These are phyloP conservation scores for Strigops habroptila DNA, from an alignment of 2,113 vertebrate genomes.

Conservation along the genomic window DNA sequence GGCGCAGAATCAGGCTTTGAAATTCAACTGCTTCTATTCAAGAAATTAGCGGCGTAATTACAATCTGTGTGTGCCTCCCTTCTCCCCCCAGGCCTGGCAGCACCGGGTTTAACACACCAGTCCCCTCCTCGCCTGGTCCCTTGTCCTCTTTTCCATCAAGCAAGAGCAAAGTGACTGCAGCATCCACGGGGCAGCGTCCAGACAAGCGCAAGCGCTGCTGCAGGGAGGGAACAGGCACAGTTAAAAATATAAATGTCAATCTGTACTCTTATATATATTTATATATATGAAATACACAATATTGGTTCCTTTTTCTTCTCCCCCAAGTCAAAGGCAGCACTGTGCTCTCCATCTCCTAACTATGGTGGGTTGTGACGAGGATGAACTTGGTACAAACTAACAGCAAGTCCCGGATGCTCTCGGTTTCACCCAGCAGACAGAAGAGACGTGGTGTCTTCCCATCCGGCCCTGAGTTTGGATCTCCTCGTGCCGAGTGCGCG, in stretches of 20 bases:
- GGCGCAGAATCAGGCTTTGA: neutral
- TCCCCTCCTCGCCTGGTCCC: constrained; percentile 22
- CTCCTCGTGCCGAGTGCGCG: neutral
- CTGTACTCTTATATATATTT: neutral
- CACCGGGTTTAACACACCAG: neutral
- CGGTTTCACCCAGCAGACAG: neutral
- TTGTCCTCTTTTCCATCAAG: constrained; percentile 41
- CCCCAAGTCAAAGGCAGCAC: constrained; percentile 44
- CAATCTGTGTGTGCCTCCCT: neutral
- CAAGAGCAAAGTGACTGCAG: constrained; percentile 44
- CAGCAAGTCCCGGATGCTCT: neutral
- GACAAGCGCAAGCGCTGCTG: neutral
- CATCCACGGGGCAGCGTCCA: constrained; percentile 25
- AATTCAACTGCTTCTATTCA: constrained; percentile 42
- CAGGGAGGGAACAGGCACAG: neutral
- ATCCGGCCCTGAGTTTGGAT: constrained; percentile 1
- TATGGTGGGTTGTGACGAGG: constrained; percentile 1
- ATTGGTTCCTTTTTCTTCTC: neutral
- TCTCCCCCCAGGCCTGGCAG: neutral
- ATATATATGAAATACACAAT: constrained; percentile 61
- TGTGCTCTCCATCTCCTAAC: constrained; percentile 14
- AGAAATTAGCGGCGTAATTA: neutral
- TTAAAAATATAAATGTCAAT: constrained; percentile 70
- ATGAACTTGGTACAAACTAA: neutral
- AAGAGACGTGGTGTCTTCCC: neutral